Percentiles rank a stretch among this genome's conserved stretches.
phyloP scores from a whole-genome alignment of 2,888 invertebrate genomes.

The Tetrapedia diversipes region DNA sequence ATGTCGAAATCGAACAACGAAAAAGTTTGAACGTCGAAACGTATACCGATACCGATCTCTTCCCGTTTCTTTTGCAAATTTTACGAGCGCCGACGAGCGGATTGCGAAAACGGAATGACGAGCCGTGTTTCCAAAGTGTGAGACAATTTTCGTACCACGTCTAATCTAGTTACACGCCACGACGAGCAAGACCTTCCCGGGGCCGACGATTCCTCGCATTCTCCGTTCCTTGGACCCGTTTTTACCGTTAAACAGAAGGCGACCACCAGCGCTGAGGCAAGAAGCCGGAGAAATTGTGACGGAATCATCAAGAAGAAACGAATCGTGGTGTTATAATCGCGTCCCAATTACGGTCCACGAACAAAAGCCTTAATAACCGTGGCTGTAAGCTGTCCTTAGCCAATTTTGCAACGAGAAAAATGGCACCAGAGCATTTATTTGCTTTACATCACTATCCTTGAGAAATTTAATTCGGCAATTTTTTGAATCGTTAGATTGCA shows the following conservation, averaged over 20 bases:
- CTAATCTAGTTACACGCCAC: conserved; percentile 57
- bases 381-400: not conserved
- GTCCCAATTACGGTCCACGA: not conserved
- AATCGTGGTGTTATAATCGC: conserved; percentile 12
- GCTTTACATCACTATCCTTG: too few relatives aligned
- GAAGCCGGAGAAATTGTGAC: not conserved
- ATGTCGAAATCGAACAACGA: not conserved
- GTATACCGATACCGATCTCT: not conserved
- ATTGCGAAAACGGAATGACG: conserved; percentile 29
- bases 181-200: conserved; percentile 36
- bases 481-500: too few relatives aligned
- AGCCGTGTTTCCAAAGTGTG: conserved; percentile 2
- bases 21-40: not conserved
- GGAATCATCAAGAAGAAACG: not conserved
- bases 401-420: too few relatives aligned
- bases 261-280: too few relatives aligned
- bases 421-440: too few relatives aligned
- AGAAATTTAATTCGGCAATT: too few relatives aligned
- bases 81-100: conserved; percentile 1
- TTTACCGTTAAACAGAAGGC: conserved; percentile 16
- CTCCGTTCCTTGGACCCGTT: not conserved
- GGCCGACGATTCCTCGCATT: conserved; percentile 11
- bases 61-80: not conserved
- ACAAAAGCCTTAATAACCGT: not conserved
- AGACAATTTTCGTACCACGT: conserved; percentile 25